These are phyloP conservation scores for Ormia ochracea DNA, from an alignment of 2,888 invertebrate genomes.

Conservation along the genomic window DNA sequence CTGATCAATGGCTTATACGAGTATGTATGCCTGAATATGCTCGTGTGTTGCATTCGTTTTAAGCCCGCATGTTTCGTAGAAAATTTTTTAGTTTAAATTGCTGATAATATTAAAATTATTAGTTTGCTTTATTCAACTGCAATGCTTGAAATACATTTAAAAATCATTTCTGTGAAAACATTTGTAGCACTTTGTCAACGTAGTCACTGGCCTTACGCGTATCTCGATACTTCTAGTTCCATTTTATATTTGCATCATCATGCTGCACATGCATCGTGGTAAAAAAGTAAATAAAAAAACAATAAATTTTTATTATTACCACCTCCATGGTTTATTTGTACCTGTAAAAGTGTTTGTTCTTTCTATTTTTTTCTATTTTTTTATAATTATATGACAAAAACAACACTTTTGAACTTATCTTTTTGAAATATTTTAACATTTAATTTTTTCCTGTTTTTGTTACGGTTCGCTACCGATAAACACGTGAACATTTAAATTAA, in stretches of 20 bases:
- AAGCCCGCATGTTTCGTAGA: slow-evolving; percentile 42
- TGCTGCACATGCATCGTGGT: slow-evolving; percentile 43
- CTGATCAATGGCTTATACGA: neutral
- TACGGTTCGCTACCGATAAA: slow-evolving; percentile 56
- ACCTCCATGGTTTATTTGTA: slow-evolving; percentile 49
- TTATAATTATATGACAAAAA: slow-evolving; percentile 55
- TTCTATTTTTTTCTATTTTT: neutral
- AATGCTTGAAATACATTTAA: slow-evolving; percentile 5
- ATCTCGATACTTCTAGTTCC: neutral
- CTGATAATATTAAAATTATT: slow-evolving; percentile 18
- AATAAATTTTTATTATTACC: slow-evolving; percentile 41
- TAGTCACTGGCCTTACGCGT: neutral
- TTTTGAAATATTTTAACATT: slow-evolving; percentile 40
- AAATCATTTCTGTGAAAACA: slow-evolving; percentile 40
- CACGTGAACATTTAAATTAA: slow-evolving; percentile 58
- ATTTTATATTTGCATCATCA: slow-evolving; percentile 46
- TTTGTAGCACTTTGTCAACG: slow-evolving; percentile 25
- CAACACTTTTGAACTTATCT: slow-evolving; percentile 43
- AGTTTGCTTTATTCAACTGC: neutral
- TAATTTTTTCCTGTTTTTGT: slow-evolving; percentile 53
- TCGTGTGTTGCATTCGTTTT: neutral
- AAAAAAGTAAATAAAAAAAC: neutral
- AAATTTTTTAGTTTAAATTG: neutral
- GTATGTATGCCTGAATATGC: too few relatives aligned
- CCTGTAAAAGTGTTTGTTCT: slow-evolving; percentile 39